Evolutionary conservation across 2,888 invertebrate genomes (phyloP), one percentile per base, ranked within the genome.

Genomic region (Drosophila siamana): DNA sequence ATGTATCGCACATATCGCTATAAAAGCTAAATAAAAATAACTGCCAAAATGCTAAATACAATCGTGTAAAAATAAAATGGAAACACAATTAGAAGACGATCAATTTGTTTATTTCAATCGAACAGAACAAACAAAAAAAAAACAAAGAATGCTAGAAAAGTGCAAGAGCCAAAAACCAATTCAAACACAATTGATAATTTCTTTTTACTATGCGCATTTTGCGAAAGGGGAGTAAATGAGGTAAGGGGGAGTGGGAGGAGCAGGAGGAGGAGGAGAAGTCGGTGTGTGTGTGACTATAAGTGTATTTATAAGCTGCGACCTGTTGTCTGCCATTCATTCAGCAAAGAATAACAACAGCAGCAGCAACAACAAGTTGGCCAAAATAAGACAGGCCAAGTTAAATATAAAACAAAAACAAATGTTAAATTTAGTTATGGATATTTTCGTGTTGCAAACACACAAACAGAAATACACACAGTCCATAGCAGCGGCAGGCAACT

Each of bases 401-500:
- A 88, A 86, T 74, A 81, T 86, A 88, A 86, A 88, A 74, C 84
- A 67, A 78, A 80, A 88, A 88, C 87, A 85, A 80, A 74, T 84
- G 81, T 88, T 84, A 88, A 88, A 73, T 86, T 86, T 84, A 84
- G 88, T 83, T 83, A 81, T 80, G 69, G 74, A 73, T 78, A 81
- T 80, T 80, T 87, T 74, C 72, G 77, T 74, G 66, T 73, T 47
- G 72, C 77, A 77, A 56, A 71, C 74, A 57, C 40, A 44, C 28
- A n/a, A n/a, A 43, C 16, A 52, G 13, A 50, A 22, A 50, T 26
- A 52, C 46, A 59, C 38, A 43, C 22, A 33, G 24, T 8, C 38
- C 24, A 19, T 9, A 24, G 28, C 28, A 36, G 36, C 36, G 26
- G 13, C 15, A 13, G 11, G 8, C 30, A 48, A 8, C 11, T 30